Conservation (phyloP, 1,140 invertebrate genomes). For the Elymnias hypermnestra region DNA sequence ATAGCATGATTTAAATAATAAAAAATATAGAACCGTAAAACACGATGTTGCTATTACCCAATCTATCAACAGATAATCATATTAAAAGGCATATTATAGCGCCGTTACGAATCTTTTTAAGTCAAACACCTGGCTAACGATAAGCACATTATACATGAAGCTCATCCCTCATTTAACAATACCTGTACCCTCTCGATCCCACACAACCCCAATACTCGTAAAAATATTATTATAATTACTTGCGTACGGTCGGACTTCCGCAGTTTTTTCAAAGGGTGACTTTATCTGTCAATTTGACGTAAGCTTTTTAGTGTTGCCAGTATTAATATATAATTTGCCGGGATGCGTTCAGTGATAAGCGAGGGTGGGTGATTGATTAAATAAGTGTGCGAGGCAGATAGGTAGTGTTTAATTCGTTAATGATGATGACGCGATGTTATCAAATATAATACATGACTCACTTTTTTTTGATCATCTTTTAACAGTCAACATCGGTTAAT, state of each 20-base stretch:
- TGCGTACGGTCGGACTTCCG: constrained; percentile 54
- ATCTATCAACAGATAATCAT: background rate
- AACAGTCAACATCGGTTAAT: no score
- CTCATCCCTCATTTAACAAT: constrained; percentile 48
- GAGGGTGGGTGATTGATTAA: constrained; percentile 68
- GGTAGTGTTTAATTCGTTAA: constrained; percentile 47
- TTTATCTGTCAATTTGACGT: constrained; percentile 53
- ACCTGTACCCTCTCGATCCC: constrained; percentile 50
- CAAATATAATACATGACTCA: no score
- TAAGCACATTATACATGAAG: constrained; percentile 36
- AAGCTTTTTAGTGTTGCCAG: constrained; percentile 59
- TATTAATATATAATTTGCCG: constrained; percentile 70
- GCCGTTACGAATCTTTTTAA: constrained; percentile 20
- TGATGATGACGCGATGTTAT: constrained; percentile 39
- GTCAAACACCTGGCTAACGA: constrained; percentile 43
- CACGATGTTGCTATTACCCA: no score
- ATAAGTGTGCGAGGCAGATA: constrained; percentile 62
- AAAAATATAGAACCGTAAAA: background rate
- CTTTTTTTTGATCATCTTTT: no score
- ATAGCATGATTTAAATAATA: no score
- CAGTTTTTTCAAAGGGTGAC: constrained; percentile 27
- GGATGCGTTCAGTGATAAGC: constrained; percentile 59
- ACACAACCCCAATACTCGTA: constrained; percentile 57
- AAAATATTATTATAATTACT: constrained; percentile 70
- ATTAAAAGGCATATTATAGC: constrained; percentile 6